Percentiles rank a stretch among this genome's conserved stretches.
Evolutionary conservation across 2,888 invertebrate genomes (phyloP).

Genomic region (Linhomoeus sp.): DNA sequence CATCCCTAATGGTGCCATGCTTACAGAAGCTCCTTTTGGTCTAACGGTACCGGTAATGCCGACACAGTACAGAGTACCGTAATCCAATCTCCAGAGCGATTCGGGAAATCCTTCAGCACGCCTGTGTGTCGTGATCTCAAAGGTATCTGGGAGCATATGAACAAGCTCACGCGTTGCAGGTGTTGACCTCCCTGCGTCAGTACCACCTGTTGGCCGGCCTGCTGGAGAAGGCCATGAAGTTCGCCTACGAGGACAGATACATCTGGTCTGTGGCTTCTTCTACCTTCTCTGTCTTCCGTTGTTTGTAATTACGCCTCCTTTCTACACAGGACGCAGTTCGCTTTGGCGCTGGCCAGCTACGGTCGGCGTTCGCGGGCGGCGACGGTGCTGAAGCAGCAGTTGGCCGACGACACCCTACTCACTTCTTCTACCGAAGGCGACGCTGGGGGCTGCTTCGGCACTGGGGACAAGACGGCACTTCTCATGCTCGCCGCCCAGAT

Average conservation of each 20-base stretch:
- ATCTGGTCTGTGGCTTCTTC: conserved; percentile 46
- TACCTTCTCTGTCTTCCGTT: no score
- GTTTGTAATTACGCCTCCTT: no score
- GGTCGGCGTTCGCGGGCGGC: conserved; percentile 42
- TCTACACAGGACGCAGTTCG: conserved; percentile 59
- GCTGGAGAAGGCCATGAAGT: conserved; percentile 87
- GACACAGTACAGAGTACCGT: no score
- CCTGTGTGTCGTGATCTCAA: no score
- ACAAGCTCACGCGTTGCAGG: conserved; percentile 7
- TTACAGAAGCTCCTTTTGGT: no score
- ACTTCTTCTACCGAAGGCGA: background rate
- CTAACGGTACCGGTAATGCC: no score
- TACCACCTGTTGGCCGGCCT: conserved; percentile 18
- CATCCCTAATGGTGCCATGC: no score
- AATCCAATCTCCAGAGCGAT: no score
- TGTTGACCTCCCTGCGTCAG: conserved; percentile 23
- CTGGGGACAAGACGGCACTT: no score
- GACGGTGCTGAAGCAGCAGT: conserved; percentile 55
- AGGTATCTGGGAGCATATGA: no score
- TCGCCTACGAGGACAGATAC: conserved; percentile 81
- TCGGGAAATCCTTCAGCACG: no score
- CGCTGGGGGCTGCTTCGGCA: conserved; percentile 48
- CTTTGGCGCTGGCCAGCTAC: conserved; percentile 50
- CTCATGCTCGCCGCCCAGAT: conserved; percentile 62
- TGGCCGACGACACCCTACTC: conserved; percentile 27